phyloP scores from a whole-genome alignment of 2,113 vertebrate genomes.

The human (Homo sapiens) region DNA sequence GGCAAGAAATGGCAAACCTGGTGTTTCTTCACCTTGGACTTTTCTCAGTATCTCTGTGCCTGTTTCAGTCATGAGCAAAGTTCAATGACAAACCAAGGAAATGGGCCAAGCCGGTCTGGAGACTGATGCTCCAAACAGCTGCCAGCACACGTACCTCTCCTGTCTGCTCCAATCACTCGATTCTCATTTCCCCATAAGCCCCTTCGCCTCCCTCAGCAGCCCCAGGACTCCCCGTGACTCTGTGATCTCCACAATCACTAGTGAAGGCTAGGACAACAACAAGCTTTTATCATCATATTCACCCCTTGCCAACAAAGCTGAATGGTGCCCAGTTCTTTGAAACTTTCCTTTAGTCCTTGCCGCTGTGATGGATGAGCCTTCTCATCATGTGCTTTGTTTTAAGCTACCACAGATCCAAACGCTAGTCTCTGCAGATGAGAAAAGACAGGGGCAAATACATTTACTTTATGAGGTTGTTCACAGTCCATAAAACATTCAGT shows the following conservation, averaged over 20 bases:
- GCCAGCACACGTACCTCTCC: background rate
- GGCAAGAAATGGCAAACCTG: background rate
- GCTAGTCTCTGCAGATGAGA: constrained; percentile 45
- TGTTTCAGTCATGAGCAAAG: background rate
- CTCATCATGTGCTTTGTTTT: background rate
- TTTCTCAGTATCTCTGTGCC: background rate
- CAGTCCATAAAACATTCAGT: constrained; percentile 57
- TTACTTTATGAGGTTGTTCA: constrained; percentile 59
- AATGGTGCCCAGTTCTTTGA: background rate
- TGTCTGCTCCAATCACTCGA: too few species aligned
- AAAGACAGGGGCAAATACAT: constrained; percentile 46
- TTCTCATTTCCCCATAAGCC: background rate
- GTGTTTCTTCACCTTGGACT: background rate
- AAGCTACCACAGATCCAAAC: constrained; percentile 18
- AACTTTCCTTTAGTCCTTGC: background rate
- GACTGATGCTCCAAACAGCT: background rate
- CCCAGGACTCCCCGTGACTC: background rate
- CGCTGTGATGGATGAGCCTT: background rate
- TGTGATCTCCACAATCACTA: background rate
- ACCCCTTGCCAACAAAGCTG: background rate
- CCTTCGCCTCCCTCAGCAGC: background rate
- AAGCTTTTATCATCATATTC: background rate
- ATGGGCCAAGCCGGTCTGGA: background rate
- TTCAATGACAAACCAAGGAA: background rate
- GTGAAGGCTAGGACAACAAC: background rate